phyloP scores from a whole-genome alignment of 2,888 invertebrate genomes.

The Scaptomyza cyrtandrae region DNA sequence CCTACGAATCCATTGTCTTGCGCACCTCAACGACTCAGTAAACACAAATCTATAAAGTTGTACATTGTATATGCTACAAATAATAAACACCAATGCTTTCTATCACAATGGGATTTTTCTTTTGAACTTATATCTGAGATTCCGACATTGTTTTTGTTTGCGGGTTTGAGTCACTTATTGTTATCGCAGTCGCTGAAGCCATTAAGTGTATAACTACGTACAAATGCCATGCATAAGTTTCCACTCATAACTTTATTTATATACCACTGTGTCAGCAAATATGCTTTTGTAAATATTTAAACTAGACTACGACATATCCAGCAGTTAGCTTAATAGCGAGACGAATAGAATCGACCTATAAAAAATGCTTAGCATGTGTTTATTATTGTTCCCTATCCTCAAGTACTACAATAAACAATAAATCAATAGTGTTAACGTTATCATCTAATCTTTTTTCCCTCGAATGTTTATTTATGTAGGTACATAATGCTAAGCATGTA shows the following conservation, averaged over 20 bases:
- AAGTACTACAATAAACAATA: not conserved
- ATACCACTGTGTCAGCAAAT: not conserved
- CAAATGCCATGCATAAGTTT: not conserved
- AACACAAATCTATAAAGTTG: not conserved
- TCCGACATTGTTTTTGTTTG: too few relatives aligned
- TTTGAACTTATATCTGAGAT: not conserved
- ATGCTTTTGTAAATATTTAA: not conserved
- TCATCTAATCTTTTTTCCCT: not conserved
- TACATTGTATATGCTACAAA: not conserved
- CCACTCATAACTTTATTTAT: not conserved
- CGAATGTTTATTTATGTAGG: too few relatives aligned
- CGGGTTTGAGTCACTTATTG: not conserved
- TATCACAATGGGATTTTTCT: conserved; percentile 1
- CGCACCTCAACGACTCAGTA: conserved; percentile 60
- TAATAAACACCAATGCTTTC: conserved; percentile 7
- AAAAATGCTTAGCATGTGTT: not conserved
- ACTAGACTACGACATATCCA: not conserved
- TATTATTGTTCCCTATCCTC: not conserved
- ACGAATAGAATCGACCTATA: not conserved
- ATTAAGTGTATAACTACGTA: not conserved
- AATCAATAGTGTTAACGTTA: not conserved
- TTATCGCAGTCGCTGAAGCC: not conserved
- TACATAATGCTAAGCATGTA: too few relatives aligned
- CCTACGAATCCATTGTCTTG: conserved; percentile 75
- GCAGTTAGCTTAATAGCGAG: not conserved